Evolutionary conservation across 2,113 vertebrate species (phyloP).

Genomic region (Nibea coibor): DNA sequence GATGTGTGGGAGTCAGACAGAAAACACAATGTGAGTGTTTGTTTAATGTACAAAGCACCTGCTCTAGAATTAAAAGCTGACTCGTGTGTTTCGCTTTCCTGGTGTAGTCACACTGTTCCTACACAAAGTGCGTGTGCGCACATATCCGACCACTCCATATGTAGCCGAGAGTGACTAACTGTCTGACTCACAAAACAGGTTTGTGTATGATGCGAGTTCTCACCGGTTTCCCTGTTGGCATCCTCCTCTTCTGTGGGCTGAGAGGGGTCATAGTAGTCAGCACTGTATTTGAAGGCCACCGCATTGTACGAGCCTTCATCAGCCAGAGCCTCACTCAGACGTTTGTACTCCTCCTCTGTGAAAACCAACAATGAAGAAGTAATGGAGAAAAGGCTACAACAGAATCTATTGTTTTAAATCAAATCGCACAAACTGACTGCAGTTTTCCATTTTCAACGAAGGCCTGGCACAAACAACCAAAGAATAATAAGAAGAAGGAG

Average conservation of each 20-base stretch:
- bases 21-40: neutral
- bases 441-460: neutral
- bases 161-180: neutral
- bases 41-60: no score
- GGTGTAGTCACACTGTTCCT: neutral
- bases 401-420: neutral
- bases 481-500: neutral
- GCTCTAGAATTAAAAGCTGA: no score
- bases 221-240: constrained; percentile 87
- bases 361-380: constrained; percentile 7
- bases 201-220: constrained; percentile 44
- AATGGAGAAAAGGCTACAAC: neutral
- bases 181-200: neutral
- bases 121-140: neutral
- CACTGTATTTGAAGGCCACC: constrained; percentile 94
- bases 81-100: neutral
- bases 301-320: constrained; percentile 95
- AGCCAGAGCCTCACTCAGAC: constrained; percentile 95
- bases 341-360: constrained; percentile 99
- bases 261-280: constrained; percentile 98
- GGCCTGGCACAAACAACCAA: neutral
- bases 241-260: constrained; percentile 98
- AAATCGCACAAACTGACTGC: neutral
- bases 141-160: no score
- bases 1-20: no score